Conservation (phyloP, 1,140 invertebrate genomes). For the Heliconius eleuchia region DNA sequence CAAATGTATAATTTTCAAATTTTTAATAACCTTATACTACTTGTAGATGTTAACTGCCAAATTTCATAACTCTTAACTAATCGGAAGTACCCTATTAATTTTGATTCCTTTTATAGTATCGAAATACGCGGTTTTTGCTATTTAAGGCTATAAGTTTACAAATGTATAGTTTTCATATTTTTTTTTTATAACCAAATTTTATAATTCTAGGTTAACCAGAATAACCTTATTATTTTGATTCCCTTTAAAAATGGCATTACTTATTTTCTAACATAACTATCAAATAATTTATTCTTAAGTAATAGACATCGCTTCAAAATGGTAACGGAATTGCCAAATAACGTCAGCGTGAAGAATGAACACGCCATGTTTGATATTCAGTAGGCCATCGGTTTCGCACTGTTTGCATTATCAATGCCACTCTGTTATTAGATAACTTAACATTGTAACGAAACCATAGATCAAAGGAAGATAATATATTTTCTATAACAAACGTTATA, state of each 20-base stretch:
- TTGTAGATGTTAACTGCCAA: too few relatives aligned
- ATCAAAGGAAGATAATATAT: background rate
- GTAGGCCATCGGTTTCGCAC: conserved; percentile 22
- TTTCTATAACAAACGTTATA: background rate
- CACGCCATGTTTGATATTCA: conserved; percentile 15
- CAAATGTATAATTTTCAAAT: too few relatives aligned
- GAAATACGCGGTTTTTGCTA: too few relatives aligned
- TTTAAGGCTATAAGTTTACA: too few relatives aligned
- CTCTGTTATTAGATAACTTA: conserved; percentile 17
- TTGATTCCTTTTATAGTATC: too few relatives aligned
- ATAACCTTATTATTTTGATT: too few relatives aligned
- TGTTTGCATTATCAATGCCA: conserved; percentile 25
- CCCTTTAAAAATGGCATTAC: background rate
- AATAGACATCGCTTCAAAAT: background rate
- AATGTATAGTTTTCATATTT: background rate
- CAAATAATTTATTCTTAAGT: background rate
- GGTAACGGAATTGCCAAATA: conserved; percentile 7
- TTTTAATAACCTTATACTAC: too few relatives aligned
- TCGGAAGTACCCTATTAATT: too few relatives aligned
- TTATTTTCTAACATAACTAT: background rate
- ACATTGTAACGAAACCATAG: background rate
- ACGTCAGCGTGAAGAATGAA: conserved; percentile 10
- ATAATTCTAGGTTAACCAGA: too few relatives aligned
- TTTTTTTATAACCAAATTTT: background rate
- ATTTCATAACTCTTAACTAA: too few relatives aligned